These are phyloP conservation scores for Neoseiulus cucumeris DNA, from an alignment of 1,140 invertebrate species.

Conservation along the genomic window DNA sequence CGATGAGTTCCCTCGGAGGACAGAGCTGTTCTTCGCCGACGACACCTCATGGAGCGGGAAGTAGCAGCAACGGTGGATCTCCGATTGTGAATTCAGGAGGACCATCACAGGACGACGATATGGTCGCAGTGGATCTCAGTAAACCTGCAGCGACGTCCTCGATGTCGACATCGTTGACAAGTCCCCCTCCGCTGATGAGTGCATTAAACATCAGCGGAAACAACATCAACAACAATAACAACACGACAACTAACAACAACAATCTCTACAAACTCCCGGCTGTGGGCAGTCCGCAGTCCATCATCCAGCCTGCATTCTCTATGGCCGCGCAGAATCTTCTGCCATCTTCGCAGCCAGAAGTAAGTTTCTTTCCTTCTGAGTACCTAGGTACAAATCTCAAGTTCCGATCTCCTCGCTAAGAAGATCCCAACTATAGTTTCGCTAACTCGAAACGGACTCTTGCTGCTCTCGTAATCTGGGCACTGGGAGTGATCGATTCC, in stretches of 20 bases:
- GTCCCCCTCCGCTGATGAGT: not conserved
- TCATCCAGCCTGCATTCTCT: not conserved
- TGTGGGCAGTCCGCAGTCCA: not conserved
- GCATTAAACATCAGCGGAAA: no score
- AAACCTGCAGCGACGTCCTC: not conserved
- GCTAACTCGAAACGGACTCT: no score
- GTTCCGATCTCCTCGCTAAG: no score
- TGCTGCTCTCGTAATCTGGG: no score
- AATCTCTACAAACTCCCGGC: not conserved
- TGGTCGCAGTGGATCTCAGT: constrained; percentile 6
- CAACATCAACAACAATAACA: not conserved
- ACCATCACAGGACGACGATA: not conserved
- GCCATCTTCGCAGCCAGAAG: constrained; percentile 4
- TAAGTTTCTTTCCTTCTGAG: not conserved
- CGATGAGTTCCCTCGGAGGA: no score
- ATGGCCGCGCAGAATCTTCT: constrained; percentile 9
- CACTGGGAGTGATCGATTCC: no score
- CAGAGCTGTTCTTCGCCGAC: no score
- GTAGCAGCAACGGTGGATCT: no score
- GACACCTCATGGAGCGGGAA: no score
- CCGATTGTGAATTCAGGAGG: not conserved
- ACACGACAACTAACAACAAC: not conserved
- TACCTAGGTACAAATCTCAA: no score
- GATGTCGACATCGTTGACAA: not conserved
- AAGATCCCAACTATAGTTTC: no score